Evolutionary conservation across 2,888 invertebrate species (phyloP), one percentile per base, ranked within the genome.

Genomic region (Eristalis pertinax): DNA sequence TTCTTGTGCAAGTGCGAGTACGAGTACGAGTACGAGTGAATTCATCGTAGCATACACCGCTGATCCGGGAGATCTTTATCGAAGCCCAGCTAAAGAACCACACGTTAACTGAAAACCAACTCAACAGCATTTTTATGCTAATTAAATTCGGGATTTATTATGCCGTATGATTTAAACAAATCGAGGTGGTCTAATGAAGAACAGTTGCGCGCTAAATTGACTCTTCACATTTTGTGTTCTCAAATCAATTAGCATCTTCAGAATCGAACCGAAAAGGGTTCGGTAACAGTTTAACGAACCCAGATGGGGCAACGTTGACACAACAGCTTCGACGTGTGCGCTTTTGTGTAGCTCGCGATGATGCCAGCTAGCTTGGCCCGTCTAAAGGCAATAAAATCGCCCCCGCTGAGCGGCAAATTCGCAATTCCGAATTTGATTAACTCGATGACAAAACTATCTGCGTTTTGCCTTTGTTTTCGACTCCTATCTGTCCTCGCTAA

Each of bases 71-170:
- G 50, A 50, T 50, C 50, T 50, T 50, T 50, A 50, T 50, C 50
- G 13, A 2, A 24, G 60, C 60, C 60, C 0, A 60, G 26, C 60
- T 15, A 50, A 19, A 19, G 19, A 19, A 50, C n/a, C 50, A 50
- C 19, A 50, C 19, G 19, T 50, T 50, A 50, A 19, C 50, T 50
- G 50, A 19, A 50, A 60, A 60, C 60, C n/a, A 32, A 65, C 38
- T 65, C 22, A 35, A 11, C 62, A 29, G 41, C 63, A 63, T 43
- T 63, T 73, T 43, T 73, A 43, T 63, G 73, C 29, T 73, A 38
- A 63, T 22, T 32, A 63, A 5, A 1, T 19, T 32, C 10, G 60
- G 63, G 38, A 60, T 72, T 72, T 72, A 50, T 68, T 29, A 22
- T 32, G 67, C 24, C n/a, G 43, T 69, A 19, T 69, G 56, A 29